These are phyloP conservation scores for Egretta garzetta DNA, from an alignment of 2,113 vertebrate species.

Conservation along the genomic window DNA sequence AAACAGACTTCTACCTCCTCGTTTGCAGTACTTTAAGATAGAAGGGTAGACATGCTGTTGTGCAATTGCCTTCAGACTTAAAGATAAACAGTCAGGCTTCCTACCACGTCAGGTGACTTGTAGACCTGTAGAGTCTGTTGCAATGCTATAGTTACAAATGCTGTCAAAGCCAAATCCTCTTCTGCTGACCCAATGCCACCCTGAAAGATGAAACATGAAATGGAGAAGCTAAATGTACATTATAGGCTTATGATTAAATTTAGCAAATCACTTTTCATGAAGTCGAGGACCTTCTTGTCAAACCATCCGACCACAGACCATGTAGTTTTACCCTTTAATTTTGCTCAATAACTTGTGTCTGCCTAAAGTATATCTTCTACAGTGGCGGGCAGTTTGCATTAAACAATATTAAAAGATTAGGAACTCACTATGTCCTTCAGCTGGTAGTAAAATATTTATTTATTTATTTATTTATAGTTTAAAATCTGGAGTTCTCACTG, in stretches of 20 bases:
- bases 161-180: constrained; percentile 71
- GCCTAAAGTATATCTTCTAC: background rate
- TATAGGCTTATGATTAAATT: background rate
- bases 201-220: constrained; percentile 17
- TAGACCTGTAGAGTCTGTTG: background rate
- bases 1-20: background rate
- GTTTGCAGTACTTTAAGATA: background rate
- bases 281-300: background rate
- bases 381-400: background rate
- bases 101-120: constrained; percentile 56
- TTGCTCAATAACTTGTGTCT: background rate
- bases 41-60: background rate
- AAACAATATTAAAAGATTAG: background rate
- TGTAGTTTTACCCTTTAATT: background rate
- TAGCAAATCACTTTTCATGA: background rate
- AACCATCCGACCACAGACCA: background rate
- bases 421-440: rapidly evolving
- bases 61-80: background rate
- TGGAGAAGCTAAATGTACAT: background rate
- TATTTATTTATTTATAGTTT: background rate
- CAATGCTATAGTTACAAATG: constrained; percentile 69
- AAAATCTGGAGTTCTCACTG: background rate
- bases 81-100: background rate
- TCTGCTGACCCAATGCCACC: constrained; percentile 58
- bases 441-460: background rate